Evolutionary conservation across 2,113 vertebrate species (phyloP).

Genomic region (Sturnus vulgaris): DNA sequence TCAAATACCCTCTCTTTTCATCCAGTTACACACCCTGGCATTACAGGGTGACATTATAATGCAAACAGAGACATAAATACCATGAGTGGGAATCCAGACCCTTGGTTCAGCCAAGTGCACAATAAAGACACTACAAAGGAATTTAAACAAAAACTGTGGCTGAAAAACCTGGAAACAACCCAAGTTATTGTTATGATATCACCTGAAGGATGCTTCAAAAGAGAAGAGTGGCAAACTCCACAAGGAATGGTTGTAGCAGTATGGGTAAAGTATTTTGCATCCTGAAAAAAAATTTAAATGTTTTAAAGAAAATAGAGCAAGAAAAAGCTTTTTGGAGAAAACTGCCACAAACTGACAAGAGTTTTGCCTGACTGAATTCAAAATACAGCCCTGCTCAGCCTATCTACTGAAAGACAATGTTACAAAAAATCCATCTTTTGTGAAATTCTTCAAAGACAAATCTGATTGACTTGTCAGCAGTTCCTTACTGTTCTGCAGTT

Average conservation of each 20-base stretch:
- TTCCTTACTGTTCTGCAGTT: neutral
- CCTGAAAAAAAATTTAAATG: neutral
- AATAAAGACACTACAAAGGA: neutral
- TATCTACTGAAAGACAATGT: neutral
- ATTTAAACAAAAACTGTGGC: neutral
- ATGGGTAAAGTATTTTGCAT: neutral
- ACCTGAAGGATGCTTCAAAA: neutral
- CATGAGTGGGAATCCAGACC: accelerated
- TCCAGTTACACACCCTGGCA: neutral
- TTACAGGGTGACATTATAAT: neutral
- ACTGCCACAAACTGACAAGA: neutral
- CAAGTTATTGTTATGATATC: neutral
- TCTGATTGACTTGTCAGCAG: neutral
- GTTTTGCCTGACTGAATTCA: neutral
- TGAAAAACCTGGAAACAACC: neutral
- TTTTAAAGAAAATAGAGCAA: neutral
- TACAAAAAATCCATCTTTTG: neutral
- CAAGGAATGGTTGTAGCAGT: neutral
- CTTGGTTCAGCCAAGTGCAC: neutral
- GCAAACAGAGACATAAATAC: neutral
- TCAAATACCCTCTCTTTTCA: neutral
- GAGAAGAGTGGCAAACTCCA: neutral
- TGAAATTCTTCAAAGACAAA: neutral
- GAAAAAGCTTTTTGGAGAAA: neutral
- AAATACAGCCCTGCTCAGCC: neutral